Percentiles rank a stretch among this genome's conserved stretches.
phyloP scores from a whole-genome alignment of 2,888 invertebrate species.

The Caenorhabditis afra region DNA sequence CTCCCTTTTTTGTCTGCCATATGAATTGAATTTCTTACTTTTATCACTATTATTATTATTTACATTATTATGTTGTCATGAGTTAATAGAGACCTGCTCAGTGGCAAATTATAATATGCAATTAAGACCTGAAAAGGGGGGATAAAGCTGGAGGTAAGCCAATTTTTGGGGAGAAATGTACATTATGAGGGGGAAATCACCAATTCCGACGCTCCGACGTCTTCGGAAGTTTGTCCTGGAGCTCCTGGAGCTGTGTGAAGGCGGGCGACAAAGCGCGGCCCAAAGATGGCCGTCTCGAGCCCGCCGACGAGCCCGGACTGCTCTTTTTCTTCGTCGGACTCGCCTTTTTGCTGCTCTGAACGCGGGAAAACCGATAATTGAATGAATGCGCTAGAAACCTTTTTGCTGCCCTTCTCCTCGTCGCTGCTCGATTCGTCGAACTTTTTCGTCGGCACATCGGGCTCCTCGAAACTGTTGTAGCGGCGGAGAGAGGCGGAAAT shows the following conservation, averaged over 20 bases:
- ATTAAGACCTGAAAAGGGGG: neutral
- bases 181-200: no score
- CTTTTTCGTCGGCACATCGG: constrained; percentile 57
- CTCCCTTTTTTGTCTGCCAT: constrained; percentile 4
- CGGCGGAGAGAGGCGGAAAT: constrained; percentile 15
- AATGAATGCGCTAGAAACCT: neutral
- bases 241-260: constrained; percentile 31
- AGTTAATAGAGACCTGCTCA: constrained; percentile 29
- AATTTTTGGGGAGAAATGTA: constrained; percentile 1
- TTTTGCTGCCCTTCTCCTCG: constrained; percentile 51
- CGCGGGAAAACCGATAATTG: no score
- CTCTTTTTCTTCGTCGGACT: constrained; percentile 36
- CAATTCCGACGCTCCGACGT: constrained; percentile 27
- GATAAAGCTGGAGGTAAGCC: constrained; percentile 28
- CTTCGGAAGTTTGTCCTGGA: constrained; percentile 21
- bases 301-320: constrained; percentile 4
- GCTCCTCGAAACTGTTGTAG: constrained; percentile 57
- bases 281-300: constrained; percentile 32
- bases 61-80: neutral
- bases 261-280: constrained; percentile 29
- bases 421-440: constrained; percentile 66
- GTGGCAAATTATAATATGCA: constrained; percentile 25
- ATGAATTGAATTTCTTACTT: neutral
- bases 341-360: constrained; percentile 47
- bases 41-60: constrained; percentile 9